These are phyloP conservation scores for Craseonycteris thonglongyai DNA, from an alignment of 2,113 vertebrate species.

Conservation along the genomic window DNA sequence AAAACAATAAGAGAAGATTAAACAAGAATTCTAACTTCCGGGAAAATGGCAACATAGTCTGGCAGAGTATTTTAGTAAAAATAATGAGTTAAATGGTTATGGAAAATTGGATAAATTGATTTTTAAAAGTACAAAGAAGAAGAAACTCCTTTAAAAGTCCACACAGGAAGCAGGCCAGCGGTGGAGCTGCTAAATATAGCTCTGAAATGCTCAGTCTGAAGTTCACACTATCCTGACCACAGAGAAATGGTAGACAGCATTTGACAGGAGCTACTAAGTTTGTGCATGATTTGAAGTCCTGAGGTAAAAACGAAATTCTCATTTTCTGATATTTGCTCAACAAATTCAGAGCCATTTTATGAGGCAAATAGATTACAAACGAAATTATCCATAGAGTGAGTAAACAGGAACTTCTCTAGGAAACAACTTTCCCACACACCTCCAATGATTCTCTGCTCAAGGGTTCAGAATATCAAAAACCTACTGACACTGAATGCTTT, in stretches of 20 bases:
- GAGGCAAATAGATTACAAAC: constrained; percentile 58
- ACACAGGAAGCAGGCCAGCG: constrained; percentile 39
- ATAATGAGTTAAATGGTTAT: background rate
- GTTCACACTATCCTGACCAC: constrained; percentile 55
- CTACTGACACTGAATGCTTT: background rate
- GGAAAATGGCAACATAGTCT: background rate
- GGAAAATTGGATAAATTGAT: background rate
- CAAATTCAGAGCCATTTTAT: constrained; percentile 63
- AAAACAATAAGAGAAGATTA: background rate
- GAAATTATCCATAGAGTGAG: constrained; percentile 37
- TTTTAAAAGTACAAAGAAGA: constrained; percentile 5
- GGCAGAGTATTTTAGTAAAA: constrained; percentile 25
- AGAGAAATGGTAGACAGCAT: constrained; percentile 70
- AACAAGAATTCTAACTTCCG: background rate
- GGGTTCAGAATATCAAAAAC: constrained; percentile 1
- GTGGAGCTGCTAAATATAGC: background rate
- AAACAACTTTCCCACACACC: background rate
- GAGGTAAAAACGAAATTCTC: constrained; percentile 70
- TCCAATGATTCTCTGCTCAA: background rate
- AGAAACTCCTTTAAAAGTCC: constrained; percentile 58
- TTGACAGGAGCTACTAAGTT: constrained; percentile 72
- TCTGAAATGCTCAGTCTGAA: constrained; percentile 51
- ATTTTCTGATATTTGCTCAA: constrained; percentile 69
- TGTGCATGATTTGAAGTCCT: constrained; percentile 72
- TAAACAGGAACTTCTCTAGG: constrained; percentile 41